Percentiles rank a stretch among this genome's conserved stretches.
Evolutionary conservation across 2,888 invertebrate species (phyloP).

Genomic region (Synanthedon formicaeformis): DNA sequence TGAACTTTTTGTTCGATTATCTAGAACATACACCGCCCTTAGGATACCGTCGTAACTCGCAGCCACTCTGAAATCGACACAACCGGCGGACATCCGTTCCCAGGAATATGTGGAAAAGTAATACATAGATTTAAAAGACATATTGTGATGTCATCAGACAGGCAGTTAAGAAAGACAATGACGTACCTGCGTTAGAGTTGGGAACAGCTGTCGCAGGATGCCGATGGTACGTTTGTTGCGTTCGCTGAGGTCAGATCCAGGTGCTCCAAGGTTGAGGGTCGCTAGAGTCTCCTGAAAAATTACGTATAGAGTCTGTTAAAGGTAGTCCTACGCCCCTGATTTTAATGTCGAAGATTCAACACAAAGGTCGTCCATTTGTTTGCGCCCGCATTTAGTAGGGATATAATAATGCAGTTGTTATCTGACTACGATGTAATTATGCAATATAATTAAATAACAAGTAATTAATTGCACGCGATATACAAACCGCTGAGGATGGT

Average conservation of each 20-base stretch:
- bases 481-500: conserved; percentile 1
- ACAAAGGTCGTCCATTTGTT: neutral
- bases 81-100: conserved; percentile 6
- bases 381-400: neutral
- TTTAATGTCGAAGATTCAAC: too few relatives aligned
- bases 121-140: neutral
- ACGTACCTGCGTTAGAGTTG: conserved; percentile 78
- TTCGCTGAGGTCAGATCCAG: conserved; percentile 74
- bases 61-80: conserved; percentile 7
- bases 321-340: too few relatives aligned
- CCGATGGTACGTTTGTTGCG: conserved; percentile 84
- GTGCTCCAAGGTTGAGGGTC: conserved; percentile 75
- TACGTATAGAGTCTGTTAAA: too few relatives aligned
- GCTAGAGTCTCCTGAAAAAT: conserved; percentile 73
- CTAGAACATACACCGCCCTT: conserved; percentile 65
- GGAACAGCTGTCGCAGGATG: conserved; percentile 79
- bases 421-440: conserved; percentile 14
- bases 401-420: neutral
- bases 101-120: neutral
- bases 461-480: conserved; percentile 28
- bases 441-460: conserved; percentile 23
- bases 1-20: conserved; percentile 83
- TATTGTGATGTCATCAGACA: conserved; percentile 7
- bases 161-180: neutral
- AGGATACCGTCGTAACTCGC: conserved; percentile 14